A percentile compares a stretch with the other conserved stretches of the same genome.
These are phyloP conservation scores for Synanthedon formicaeformis DNA, from an alignment of 2,888 invertebrate species.

Conservation along the genomic window DNA sequence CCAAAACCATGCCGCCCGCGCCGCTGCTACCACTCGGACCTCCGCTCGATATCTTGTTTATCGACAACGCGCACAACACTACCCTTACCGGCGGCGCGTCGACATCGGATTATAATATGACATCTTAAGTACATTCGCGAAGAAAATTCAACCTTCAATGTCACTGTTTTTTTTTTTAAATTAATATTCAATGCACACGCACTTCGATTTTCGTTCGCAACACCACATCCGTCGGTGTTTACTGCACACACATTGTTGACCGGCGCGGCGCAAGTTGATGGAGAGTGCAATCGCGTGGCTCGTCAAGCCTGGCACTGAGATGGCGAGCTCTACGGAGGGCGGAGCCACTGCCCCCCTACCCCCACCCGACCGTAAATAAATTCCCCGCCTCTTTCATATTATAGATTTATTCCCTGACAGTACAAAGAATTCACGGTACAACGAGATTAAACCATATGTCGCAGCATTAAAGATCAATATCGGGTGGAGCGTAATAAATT, in stretches of 20 bases:
- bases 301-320: slow-evolving; percentile 50
- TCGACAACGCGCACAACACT: slow-evolving; percentile 33
- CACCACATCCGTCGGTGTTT: slow-evolving; percentile 12
- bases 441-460: slow-evolving; percentile 63
- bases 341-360: slow-evolving; percentile 42
- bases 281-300: slow-evolving; percentile 28
- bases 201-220: slow-evolving; percentile 2
- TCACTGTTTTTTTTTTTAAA: slow-evolving; percentile 11
- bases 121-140: slow-evolving; percentile 14
- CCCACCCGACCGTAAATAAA: slow-evolving; percentile 53
- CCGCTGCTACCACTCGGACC: slow-evolving; percentile 22
- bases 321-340: slow-evolving; percentile 54
- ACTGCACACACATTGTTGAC: slow-evolving; percentile 13
- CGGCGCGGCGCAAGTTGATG: slow-evolving; percentile 11
- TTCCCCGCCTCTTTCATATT: slow-evolving; percentile 68
- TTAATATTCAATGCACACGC: neutral
- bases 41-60: slow-evolving; percentile 39
- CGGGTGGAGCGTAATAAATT: slow-evolving; percentile 56
- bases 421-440: slow-evolving; percentile 42
- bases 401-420: slow-evolving; percentile 66
- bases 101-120: slow-evolving; percentile 27
- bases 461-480: slow-evolving; percentile 53
- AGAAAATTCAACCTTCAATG: slow-evolving; percentile 3
- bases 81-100: slow-evolving; percentile 17
- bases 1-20: slow-evolving; percentile 72